Evolutionary conservation across 64 coral and sea anemone genomes (phyloP).

Genomic region (Porites lutea): DNA sequence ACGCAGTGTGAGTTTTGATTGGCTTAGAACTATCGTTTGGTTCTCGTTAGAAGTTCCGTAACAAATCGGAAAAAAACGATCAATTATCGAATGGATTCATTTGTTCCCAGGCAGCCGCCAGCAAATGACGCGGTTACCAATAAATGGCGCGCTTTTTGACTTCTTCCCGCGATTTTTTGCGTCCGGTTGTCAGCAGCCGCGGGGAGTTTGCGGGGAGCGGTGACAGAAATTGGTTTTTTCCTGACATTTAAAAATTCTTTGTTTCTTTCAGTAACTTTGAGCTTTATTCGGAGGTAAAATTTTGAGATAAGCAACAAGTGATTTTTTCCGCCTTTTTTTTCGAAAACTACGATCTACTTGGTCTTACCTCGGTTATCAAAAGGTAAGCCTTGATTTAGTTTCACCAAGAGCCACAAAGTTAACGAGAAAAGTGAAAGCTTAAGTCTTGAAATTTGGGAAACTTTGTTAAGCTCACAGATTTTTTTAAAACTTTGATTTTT

Average conservation of each 20-base stretch:
- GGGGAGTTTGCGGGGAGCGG: no score
- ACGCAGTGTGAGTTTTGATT: conserved; percentile 69
- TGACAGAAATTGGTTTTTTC: not conserved
- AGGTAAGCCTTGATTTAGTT: not conserved
- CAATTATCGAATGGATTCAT: conserved; percentile 30
- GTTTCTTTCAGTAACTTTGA: not conserved
- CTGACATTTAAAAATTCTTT: not conserved
- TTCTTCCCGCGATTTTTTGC: conserved; percentile 19
- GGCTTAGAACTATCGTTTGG: conserved; percentile 62
- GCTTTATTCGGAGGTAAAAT: not conserved
- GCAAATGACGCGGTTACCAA: conserved; percentile 15
- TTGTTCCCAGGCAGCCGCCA: not conserved
- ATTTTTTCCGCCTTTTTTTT: not conserved
- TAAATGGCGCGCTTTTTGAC: conserved; percentile 37
- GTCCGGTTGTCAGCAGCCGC: not conserved
- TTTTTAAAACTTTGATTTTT: no score
- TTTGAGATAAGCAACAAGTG: not conserved
- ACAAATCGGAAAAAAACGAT: not conserved
- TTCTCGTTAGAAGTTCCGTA: conserved; percentile 19
- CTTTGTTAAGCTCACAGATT: no score
- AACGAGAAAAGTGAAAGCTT: no score
- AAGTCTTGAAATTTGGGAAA: no score
- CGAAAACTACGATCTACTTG: not conserved
- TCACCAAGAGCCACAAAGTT: no score
- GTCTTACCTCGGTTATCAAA: not conserved